A percentile compares a stretch with the other conserved stretches of the same genome.
Conservation (phyloP, 2,113 vertebrate genomes). For the Ptyas mucosa region DNA sequence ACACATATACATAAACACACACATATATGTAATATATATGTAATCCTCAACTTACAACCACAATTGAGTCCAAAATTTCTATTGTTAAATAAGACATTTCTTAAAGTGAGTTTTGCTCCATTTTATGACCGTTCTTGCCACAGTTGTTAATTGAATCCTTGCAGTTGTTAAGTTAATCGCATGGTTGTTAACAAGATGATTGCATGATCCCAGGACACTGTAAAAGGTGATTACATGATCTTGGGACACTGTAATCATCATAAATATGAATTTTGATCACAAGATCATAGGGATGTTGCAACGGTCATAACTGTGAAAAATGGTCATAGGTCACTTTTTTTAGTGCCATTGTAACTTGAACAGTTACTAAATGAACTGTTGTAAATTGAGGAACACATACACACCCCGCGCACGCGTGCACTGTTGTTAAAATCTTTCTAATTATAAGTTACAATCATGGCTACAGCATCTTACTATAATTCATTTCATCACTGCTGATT, state of each 20-base stretch:
- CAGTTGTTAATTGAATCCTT: neutral
- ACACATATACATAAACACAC: neutral
- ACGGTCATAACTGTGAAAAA: neutral
- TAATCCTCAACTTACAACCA: too few relatives aligned
- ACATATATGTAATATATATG: neutral
- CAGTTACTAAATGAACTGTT: neutral
- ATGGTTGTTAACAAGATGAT: neutral
- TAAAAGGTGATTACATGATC: neutral
- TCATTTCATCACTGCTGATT: slow-evolving; percentile 13
- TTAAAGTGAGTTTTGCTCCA: too few relatives aligned
- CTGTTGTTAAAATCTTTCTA: neutral
- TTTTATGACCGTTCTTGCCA: neutral
- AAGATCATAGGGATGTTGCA: neutral
- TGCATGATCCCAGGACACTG: neutral
- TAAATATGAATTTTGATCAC: neutral
- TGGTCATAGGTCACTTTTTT: neutral
- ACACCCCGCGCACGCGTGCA: neutral
- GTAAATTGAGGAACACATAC: neutral
- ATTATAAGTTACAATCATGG: neutral
- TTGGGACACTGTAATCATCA: neutral
- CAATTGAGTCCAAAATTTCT: too few relatives aligned
- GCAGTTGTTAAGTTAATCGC: neutral
- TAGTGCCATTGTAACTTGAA: neutral
- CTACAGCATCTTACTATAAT: neutral
- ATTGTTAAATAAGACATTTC: too few relatives aligned